Evolutionary conservation across 1,140 invertebrate genomes (phyloP).

Genomic region (Eurosta solidaginis): DNA sequence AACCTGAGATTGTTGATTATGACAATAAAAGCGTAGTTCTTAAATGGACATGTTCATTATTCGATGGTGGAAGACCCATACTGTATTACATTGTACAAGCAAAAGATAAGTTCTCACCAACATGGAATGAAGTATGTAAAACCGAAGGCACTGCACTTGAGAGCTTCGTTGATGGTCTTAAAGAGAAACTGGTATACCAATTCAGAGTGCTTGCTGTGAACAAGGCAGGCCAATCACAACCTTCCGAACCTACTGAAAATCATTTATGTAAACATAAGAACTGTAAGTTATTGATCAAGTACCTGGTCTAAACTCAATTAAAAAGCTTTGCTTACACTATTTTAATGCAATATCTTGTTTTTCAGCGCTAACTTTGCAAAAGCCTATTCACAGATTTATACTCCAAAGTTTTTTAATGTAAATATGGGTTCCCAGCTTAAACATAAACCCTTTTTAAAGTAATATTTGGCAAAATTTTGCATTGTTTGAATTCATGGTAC

Average conservation of each 20-base stretch:
- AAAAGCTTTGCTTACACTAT: not conserved
- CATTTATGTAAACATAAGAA: slow-evolving; percentile 92
- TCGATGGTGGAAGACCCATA: slow-evolving; percentile 93
- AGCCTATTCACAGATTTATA: not conserved
- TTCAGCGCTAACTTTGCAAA: not conserved
- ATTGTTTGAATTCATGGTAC: too few species aligned
- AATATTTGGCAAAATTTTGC: too few species aligned
- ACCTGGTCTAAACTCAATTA: not conserved
- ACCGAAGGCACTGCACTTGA: slow-evolving; percentile 78
- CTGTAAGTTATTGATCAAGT: slow-evolving; percentile 68
- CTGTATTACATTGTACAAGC: slow-evolving; percentile 94
- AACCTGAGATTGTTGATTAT: slow-evolving; percentile 92
- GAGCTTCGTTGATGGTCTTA: slow-evolving; percentile 82
- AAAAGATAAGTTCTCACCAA: slow-evolving; percentile 90
- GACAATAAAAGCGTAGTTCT: slow-evolving; percentile 89
- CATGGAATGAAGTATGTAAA: slow-evolving; percentile 86
- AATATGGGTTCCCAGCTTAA: too few species aligned
- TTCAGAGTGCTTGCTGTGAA: slow-evolving; percentile 92
- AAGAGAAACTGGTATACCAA: slow-evolving; percentile 92
- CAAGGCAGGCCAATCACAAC: slow-evolving; percentile 83
- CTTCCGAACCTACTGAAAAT: slow-evolving; percentile 90
- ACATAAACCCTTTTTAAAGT: too few species aligned
- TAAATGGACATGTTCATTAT: slow-evolving; percentile 87
- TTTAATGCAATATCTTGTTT: too few species aligned
- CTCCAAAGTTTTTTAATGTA: too few species aligned